Base-by-base conservation (phyloP, 2,113 vertebrate genomes). In the Ptilonorhynchus violaceus region DNA sequence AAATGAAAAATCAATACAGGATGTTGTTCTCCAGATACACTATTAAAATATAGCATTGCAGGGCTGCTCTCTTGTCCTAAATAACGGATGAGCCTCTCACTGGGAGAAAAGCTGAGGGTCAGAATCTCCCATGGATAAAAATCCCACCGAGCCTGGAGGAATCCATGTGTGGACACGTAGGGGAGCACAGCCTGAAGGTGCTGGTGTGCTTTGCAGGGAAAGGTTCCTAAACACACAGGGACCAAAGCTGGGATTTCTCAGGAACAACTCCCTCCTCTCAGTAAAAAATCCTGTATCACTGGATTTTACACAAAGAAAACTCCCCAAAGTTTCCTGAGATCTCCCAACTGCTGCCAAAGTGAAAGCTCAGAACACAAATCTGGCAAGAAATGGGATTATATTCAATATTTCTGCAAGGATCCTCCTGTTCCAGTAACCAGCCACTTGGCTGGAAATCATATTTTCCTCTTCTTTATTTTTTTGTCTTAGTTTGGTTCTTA, bases 1-100 rank as follows among this genome's bases (percentile, higher is more conserved):
- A 95, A 96, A 83, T 81, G 88, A 92, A 97, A 97, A 96, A 86
- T 86, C 93, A 97, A 97, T 88, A 94, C 42, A 92, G 79, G 95
- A 90, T 83, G 89, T 49, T 96, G 96, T 91, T 96, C 86, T 90
- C 70, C 63, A 89, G 78, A 91, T 88, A 85, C 69, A 94, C 91
- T 86, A 68, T 92, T 96, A 95, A 94, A 93, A 92, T 76, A 55
- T 89, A 50, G 49, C 50, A 62, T 66, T 81, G 56, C 94, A 90
- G 73, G 89, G 75, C 95, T 52, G 68, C 78, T 25, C 56, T 30
- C 2, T 16, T 79, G 60, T 55, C 81, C 92, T 67, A 30, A 31
- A 79, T 18, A 62, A 77, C 12, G 5, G 85, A 85, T 85, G 82
- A 91, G 73, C 85, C 81, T 85, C 64, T 58, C 33, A 3, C 68